Evolutionary conservation across 2,797 vertebrate genomes (phyloP), one percentile per base, ranked within the genome.

Genomic region (Melanotaenia nigrans): DNA sequence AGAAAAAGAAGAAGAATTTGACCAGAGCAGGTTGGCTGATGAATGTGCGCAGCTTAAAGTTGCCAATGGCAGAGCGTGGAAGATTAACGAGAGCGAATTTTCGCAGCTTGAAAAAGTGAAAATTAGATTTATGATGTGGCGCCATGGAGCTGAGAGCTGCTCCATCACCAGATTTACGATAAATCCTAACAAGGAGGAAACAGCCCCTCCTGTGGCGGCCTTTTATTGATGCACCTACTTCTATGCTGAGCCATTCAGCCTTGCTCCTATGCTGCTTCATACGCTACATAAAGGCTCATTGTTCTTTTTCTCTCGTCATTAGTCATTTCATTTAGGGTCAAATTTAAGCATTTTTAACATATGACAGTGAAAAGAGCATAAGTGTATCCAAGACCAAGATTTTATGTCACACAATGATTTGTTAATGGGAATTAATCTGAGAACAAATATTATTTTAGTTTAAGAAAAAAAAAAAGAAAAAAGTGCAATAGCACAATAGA

Each of bases 101-200:
- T 90, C 74, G 61, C 84, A 69, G 88, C 89, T 89, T 88, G 87
- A 92, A 94, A 91, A 89, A 88, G 91, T 90, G 91, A 93, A 93
- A 93, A 94, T 92, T 79, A 93, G 94, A 95, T 95, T 94, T 95
- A 95, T 94, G 93, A 93, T 87, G 89, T 82, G 85, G 89, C 78
- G 83, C 92, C 78, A 79, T 65, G 10, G 84, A 90, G 84, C 88
- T 90, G 94, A 94, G 89, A 93, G 91, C 90, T 87, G 88, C 91
- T 95, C 91, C 93, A 95, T 95, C 93, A 94, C 89, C 89, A 93
- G 94, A 95, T 95, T 95, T 95, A 94, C 92, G 92, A 93, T 93
- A 93, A 94, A 93, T 91, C 90, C 90, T 92, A 92, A 93, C 91
- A 92, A 92, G 93, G 85, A 91, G 92, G 89, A 93, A 92, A 92